Evolutionary conservation across 2,888 invertebrate genomes (phyloP).

Genomic region (Agrochola lychnidis): DNA sequence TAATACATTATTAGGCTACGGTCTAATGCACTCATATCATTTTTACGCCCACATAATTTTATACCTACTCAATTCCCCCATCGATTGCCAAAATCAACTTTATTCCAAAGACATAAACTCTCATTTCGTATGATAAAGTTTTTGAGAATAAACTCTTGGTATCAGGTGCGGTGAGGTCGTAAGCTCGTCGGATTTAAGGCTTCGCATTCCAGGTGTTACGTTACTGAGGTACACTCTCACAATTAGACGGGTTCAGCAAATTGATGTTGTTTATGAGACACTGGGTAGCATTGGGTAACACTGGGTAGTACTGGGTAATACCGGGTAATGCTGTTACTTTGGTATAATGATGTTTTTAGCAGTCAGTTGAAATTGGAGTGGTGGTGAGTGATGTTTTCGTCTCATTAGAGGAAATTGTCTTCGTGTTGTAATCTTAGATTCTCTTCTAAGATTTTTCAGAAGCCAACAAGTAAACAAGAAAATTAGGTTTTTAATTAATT

Average conservation of each 20-base stretch:
- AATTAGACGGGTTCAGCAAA: conserved; percentile 66
- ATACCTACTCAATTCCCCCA: conserved; percentile 21
- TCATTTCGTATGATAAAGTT: conserved; percentile 48
- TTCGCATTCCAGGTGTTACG: conserved; percentile 76
- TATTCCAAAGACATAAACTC: conserved; percentile 49
- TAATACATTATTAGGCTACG: conserved; percentile 36
- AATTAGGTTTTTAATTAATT: background rate
- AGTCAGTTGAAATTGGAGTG: conserved; percentile 57
- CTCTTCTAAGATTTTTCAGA: background rate
- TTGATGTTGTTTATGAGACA: conserved; percentile 68
- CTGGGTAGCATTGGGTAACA: conserved; percentile 41
- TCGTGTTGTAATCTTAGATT: background rate
- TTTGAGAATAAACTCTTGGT: conserved; percentile 69
- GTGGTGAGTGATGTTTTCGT: conserved; percentile 31
- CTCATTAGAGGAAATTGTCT: conserved; percentile 32
- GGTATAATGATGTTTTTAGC: conserved; percentile 58
- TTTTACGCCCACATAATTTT: conserved; percentile 46
- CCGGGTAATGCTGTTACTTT: conserved; percentile 30
- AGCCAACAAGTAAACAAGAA: background rate
- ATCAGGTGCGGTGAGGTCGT: conserved; percentile 74
- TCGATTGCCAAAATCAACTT: conserved; percentile 22
- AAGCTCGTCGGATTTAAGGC: conserved; percentile 76
- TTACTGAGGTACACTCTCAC: conserved; percentile 68
- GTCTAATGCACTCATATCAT: conserved; percentile 43
- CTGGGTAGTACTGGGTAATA: conserved; percentile 29